These are phyloP conservation scores for Mythimna loreyi DNA, from an alignment of 2,888 invertebrate genomes.

Conservation along the genomic window DNA sequence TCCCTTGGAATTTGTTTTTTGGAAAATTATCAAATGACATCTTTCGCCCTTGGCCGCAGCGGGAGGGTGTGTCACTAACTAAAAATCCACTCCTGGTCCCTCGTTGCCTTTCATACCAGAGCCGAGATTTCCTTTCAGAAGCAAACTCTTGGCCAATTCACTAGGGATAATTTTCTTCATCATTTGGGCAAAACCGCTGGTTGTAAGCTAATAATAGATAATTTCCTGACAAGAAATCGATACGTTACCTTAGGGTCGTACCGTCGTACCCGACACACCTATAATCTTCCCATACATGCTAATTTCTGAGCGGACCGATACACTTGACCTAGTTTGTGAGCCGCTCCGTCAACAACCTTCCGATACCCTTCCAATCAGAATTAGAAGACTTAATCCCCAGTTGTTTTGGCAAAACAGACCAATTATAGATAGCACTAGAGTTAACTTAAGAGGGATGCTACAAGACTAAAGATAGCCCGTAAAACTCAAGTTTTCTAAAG, in stretches of 20 bases:
- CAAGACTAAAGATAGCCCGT: too few species aligned
- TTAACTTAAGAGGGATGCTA: not conserved
- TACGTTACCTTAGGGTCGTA: slow-evolving; percentile 10
- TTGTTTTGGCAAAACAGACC: slow-evolving; percentile 17
- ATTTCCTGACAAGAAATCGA: slow-evolving; percentile 23
- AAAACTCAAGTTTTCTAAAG: too few species aligned
- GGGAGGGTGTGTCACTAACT: too few species aligned
- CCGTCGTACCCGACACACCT: slow-evolving; percentile 1
- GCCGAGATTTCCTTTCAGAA: too few species aligned
- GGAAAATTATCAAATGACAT: too few species aligned
- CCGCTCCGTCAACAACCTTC: slow-evolving; percentile 4
- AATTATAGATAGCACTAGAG: slow-evolving; percentile 32
- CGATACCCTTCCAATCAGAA: slow-evolving; percentile 16
- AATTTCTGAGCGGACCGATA: slow-evolving; percentile 38
- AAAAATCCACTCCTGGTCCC: too few species aligned
- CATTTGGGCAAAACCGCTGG: not conserved
- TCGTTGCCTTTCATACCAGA: too few species aligned
- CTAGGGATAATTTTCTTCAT: not conserved
- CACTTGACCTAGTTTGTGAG: slow-evolving; percentile 43
- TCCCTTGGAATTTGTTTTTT: too few species aligned
- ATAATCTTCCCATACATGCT: slow-evolving; percentile 26
- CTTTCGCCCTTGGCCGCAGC: too few species aligned
- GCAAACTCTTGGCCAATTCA: too few species aligned
- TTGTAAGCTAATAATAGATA: not conserved
- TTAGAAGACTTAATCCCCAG: slow-evolving; percentile 10